Evolutionary conservation across 2,888 invertebrate species (phyloP).

Genomic region (Congeria kusceri): DNA sequence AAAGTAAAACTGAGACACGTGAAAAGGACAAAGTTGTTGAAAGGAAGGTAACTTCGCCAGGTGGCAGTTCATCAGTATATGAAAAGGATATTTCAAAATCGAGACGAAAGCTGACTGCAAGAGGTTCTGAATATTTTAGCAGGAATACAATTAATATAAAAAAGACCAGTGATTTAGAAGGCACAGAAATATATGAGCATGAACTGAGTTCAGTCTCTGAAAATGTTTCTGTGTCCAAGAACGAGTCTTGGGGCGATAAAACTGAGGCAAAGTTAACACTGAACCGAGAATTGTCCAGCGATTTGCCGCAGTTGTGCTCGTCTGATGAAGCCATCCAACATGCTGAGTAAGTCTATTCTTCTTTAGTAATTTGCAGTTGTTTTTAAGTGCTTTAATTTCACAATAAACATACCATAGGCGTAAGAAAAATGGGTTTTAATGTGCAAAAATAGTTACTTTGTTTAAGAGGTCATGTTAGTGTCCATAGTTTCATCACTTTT

Average conservation of each 20-base stretch:
- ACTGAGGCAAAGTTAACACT: constrained; percentile 65
- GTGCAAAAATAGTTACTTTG: too few species aligned
- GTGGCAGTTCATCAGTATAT: constrained; percentile 68
- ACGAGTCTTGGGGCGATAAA: constrained; percentile 74
- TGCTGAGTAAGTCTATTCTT: too few species aligned
- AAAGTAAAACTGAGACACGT: constrained; percentile 73
- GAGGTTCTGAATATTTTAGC: constrained; percentile 78
- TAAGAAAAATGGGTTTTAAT: too few species aligned
- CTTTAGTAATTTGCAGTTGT: too few species aligned
- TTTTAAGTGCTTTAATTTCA: too few species aligned
- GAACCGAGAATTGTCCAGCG: constrained; percentile 32
- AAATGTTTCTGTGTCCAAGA: constrained; percentile 75
- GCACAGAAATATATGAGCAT: constrained; percentile 74
- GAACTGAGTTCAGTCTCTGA: constrained; percentile 72
- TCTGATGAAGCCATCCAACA: too few species aligned
- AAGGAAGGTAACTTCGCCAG: constrained; percentile 71
- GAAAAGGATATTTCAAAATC: constrained; percentile 77
- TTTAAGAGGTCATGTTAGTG: too few species aligned
- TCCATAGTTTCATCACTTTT: too few species aligned
- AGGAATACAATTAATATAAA: constrained; percentile 68
- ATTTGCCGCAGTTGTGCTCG: neutral
- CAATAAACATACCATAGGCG: too few species aligned
- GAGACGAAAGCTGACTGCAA: constrained; percentile 73
- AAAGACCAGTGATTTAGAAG: constrained; percentile 65
- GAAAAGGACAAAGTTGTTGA: constrained; percentile 76